Base-by-base conservation (phyloP, 2,797 vertebrate genomes). In the Oreochromis mossambicus region DNA sequence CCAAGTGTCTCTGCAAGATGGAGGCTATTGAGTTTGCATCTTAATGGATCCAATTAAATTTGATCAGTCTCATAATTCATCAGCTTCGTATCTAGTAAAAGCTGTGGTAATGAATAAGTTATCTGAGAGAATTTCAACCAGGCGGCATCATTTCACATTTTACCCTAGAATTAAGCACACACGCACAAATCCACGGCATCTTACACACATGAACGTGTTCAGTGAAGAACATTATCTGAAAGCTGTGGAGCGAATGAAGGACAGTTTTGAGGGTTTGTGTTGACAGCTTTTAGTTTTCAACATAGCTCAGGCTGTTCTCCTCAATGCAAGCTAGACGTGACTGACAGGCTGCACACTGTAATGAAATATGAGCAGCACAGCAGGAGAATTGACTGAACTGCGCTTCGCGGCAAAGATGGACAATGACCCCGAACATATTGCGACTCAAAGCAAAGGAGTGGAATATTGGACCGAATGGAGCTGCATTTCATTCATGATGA, bases 71-170 rank as follows among this genome's bases (percentile, higher is more conserved):
- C 61, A 80, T 87, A 50, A 89, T 80, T 88, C 84, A 81, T 14
- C 83, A 26, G 77, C 73, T 34, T 73, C 21, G 3, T 24, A 29
- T 83, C 79, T 61, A 21, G 55, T 78, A 29, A 68, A 80, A 84
- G 29, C 66, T 50, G 8, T 3, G 19, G 12, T 61, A 63, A 87
- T 89, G 54, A 90, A 90, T 87, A 86, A 89, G 73, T 85, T 50
- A 92, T 88, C 83, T 79, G 89, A 87, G 78, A 79, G 83, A 90
- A 89, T 86, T 51, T 17, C 0, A 15, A 78, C 54, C 43, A 85
- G 80, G 77, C 32, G 5, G 43, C 77, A 0, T 21, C 3, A 2
- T 87, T 66, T 82, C 36, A 83, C 82, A 82, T 85, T 41, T 78
- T 3, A 82, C 3, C 29, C 51, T 32, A 46, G 34, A 77, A 79